Evolutionary conservation across 2,797 vertebrate genomes (phyloP).

Genomic region (Gephyroberyx darwinii): DNA sequence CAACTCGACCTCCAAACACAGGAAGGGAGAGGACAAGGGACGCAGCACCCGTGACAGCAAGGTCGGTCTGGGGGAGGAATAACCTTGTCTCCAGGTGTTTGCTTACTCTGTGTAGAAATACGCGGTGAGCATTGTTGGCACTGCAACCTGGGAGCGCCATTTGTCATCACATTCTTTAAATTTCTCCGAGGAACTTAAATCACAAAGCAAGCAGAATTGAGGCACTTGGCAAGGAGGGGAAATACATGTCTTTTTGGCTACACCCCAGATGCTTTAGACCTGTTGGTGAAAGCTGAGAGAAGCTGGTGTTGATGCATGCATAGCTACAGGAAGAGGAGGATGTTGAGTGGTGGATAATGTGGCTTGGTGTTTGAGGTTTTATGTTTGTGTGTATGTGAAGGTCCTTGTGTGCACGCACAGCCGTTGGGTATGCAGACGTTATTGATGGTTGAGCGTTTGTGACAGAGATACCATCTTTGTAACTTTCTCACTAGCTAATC

Average conservation of each 20-base stretch:
- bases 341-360: not conserved
- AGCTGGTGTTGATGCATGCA: no score
- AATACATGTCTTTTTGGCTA: no score
- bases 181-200: conserved; percentile 14
- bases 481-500: not conserved
- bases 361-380: not conserved
- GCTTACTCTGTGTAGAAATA: not conserved
- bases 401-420: not conserved
- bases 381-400: not conserved
- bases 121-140: conserved; percentile 20
- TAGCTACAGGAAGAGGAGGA: not conserved
- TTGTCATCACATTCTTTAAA: conserved; percentile 33
- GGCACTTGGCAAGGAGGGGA: no score
- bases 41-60: conserved; percentile 87
- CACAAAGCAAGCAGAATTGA: conserved; percentile 3
- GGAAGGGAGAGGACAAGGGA: conserved; percentile 92
- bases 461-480: not conserved
- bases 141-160: conserved; percentile 2
- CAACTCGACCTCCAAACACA: conserved; percentile 88
- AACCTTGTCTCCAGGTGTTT: not conserved
- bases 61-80: conserved; percentile 73
- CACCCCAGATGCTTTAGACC: no score
- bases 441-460: not conserved
- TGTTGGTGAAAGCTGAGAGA: no score
- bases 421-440: not conserved